Conservation (phyloP, 1,140 invertebrate genomes). For the Colletes gigas region DNA sequence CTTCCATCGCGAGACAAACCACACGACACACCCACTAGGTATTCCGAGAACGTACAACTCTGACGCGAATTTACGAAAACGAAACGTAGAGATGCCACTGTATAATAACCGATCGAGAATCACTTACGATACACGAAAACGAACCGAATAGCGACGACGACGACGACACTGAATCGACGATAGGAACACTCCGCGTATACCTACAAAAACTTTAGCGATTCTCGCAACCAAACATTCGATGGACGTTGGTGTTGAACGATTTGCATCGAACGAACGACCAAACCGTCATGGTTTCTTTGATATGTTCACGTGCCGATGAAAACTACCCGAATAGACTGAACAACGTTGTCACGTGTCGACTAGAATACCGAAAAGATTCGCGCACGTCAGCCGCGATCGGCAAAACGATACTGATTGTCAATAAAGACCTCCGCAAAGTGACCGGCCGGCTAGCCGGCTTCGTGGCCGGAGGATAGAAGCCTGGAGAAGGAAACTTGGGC, state of each 20-base stretch:
- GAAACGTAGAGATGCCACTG: background rate
- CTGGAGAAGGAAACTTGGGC: conserved; percentile 46
- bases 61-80: conserved; percentile 33
- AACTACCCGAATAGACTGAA: background rate
- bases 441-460: conserved; percentile 14
- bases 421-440: conserved; percentile 58
- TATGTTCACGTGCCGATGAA: too few species aligned
- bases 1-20: conserved; percentile 48
- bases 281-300: background rate
- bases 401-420: conserved; percentile 60
- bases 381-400: conserved; percentile 27
- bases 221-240: background rate
- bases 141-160: background rate
- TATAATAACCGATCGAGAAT: background rate
- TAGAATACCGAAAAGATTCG: background rate
- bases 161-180: background rate
- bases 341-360: conserved; percentile 23
- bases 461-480: conserved; percentile 20
- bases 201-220: background rate
- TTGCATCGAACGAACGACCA: background rate
- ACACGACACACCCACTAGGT: conserved; percentile 56
- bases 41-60: conserved; percentile 59
- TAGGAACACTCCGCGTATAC: background rate
- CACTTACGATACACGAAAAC: background rate
- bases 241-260: too few species aligned